Conservation (phyloP, 2,113 vertebrate genomes). For the Eclectus roratus region DNA sequence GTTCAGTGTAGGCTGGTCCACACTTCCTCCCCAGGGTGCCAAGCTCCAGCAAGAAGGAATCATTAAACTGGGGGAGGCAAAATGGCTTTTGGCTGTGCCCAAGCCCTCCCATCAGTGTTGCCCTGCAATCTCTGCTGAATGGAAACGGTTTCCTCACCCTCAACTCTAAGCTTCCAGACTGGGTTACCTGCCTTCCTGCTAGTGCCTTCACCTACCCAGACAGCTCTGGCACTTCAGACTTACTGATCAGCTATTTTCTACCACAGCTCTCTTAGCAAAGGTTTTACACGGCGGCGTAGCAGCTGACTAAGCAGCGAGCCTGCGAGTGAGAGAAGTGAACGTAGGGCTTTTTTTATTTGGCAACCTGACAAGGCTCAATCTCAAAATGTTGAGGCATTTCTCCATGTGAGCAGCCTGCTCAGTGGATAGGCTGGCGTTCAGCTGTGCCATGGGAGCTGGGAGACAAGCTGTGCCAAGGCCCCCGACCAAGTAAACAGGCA, state of each 20-base stretch:
- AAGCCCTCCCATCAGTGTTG: not conserved
- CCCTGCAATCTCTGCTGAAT: conserved; percentile 35
- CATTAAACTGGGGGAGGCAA: conserved; percentile 24
- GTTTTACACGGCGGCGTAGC: conserved; percentile 13
- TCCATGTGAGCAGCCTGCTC: not conserved
- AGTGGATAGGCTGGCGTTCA: not conserved
- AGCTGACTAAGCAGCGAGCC: conserved; percentile 62
- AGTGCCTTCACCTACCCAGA: conserved; percentile 77
- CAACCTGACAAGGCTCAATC: not conserved
- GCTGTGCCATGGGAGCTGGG: not conserved
- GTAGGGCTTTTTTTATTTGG: not conserved
- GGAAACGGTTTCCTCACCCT: conserved; percentile 54
- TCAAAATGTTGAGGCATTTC: not conserved
- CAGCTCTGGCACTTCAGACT: conserved; percentile 77
- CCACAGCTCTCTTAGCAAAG: conserved; percentile 55
- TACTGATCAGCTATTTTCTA: conserved; percentile 80
- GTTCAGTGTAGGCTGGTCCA: not conserved
- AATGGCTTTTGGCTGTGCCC: conserved; percentile 34
- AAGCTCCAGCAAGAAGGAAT: conserved; percentile 23
- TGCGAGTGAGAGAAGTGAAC: not conserved
- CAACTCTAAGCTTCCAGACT: conserved; percentile 54
- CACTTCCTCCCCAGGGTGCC: conserved; percentile 42
- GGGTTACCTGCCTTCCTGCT: conserved; percentile 80
- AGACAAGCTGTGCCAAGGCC: not conserved
- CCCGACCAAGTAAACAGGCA: not conserved